Conservation (phyloP, 2,888 invertebrate species). For the Drosophila nigritarsus region DNA sequence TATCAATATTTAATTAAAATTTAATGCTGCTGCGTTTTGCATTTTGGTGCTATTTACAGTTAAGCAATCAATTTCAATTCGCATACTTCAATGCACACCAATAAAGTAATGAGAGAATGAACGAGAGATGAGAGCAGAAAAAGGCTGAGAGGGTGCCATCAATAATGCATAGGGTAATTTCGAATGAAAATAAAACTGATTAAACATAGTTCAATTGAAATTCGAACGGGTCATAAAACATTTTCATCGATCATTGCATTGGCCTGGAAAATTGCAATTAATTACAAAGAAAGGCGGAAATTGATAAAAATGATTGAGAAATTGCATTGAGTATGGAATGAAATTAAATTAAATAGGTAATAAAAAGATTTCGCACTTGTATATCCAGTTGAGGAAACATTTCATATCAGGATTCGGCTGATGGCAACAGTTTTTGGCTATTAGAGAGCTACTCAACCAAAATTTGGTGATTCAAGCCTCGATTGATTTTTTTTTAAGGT, state of each 20-base stretch:
- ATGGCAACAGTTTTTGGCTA: background rate
- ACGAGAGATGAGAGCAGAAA: background rate
- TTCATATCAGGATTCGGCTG: background rate
- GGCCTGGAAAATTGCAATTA: conserved; percentile 66
- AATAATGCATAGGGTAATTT: conserved; percentile 33
- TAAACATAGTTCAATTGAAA: conserved; percentile 50
- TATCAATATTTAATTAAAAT: conserved; percentile 59
- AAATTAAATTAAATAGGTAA: background rate
- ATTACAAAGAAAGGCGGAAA: conserved; percentile 57
- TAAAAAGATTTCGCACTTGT: background rate
- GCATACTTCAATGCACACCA: conserved; percentile 44
- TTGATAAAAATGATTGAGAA: conserved; percentile 29
- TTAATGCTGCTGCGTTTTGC: conserved; percentile 35
- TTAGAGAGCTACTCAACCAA: background rate
- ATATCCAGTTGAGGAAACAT: background rate
- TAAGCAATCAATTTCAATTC: conserved; percentile 57
- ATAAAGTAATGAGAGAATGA: background rate
- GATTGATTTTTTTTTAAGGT: background rate
- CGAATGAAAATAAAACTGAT: conserved; percentile 52
- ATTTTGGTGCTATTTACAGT: conserved; percentile 49
- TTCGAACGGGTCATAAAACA: conserved; percentile 27
- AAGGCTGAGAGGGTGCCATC: conserved; percentile 11
- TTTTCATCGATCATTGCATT: conserved; percentile 32
- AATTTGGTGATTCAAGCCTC: background rate
- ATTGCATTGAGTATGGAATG: background rate